Evolutionary conservation across 2,797 vertebrate genomes (phyloP), one percentile per base, ranked within the genome.

Genomic region (Pipistrellus pygmaeus): DNA sequence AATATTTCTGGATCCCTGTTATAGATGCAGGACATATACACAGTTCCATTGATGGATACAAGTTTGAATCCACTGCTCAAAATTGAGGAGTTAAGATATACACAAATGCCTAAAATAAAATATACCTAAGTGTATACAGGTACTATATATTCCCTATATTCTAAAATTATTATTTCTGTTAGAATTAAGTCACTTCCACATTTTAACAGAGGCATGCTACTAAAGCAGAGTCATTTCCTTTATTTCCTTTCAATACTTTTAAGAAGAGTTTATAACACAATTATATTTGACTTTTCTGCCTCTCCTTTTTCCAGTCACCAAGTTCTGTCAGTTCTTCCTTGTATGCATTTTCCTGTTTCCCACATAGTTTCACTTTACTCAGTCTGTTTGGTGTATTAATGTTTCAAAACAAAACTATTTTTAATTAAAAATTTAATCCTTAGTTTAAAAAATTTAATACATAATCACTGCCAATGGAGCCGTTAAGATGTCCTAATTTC

Each of bases 101-200:
- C 21, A 92, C 6, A 83, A 86, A 83, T 71, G 25, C 90, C 46
- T 62, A 90, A 88, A 76, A 72, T 44, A 77, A 91, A n/a, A 94
- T 85, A 68, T 85, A 83, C 5, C 0, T 25, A 93, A 21, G 21
- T 86, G 0, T 60, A 73, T 46, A 75, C 12, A 82, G 18, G 27
- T 73, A 75, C 8, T 90, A 81, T 32, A 38, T 68, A 62, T 41
- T 88, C 27, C n/a, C 30, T 80, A 94, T 91, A 64, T 85, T 96
- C 41, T 91, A 75, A 88, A 92, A 57, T 88, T 30, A 93, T 69
- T 21, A 95, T 81, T 94, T 92, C n/a, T 94, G 8, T 80, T 94
- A 85, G 94, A 95, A 90, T 30, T 73, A 93, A 90, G 69, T 75
- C 38, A 77, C 32, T 94, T 89, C 12, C n/a, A 91, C 23, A 87